These are phyloP conservation scores for Sesamia nonagrioides DNA, from an alignment of 1,140 invertebrate species.

Conservation along the genomic window DNA sequence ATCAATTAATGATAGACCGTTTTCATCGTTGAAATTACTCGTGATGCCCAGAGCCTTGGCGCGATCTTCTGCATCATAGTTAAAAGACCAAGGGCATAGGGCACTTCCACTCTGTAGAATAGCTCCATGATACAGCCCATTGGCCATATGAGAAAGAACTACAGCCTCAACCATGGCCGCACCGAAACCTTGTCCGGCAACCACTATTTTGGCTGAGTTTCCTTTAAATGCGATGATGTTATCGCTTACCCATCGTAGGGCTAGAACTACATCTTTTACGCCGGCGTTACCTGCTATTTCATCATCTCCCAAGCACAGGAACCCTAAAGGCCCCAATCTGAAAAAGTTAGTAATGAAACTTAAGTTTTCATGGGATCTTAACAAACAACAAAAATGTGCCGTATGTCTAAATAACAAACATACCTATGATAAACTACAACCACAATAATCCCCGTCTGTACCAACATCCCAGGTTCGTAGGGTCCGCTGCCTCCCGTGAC, in stretches of 20 bases:
- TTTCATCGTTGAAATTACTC: slow-evolving; percentile 30
- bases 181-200: slow-evolving; percentile 87
- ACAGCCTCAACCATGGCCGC: slow-evolving; percentile 82
- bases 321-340: slow-evolving; percentile 82
- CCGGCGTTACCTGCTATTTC: slow-evolving; percentile 91
- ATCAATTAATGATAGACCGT: slow-evolving; percentile 46
- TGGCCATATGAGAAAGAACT: slow-evolving; percentile 64
- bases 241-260: slow-evolving; percentile 89
- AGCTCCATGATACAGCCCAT: slow-evolving; percentile 73
- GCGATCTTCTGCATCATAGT: slow-evolving; percentile 72
- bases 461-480: slow-evolving; percentile 88
- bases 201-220: slow-evolving; percentile 88
- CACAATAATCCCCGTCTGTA: slow-evolving; percentile 89
- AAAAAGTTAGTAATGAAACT: slow-evolving; percentile 42
- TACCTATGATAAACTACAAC: slow-evolving; percentile 90
- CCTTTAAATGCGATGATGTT: slow-evolving; percentile 92
- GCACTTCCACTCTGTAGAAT: slow-evolving; percentile 82
- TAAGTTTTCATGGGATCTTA: not conserved
- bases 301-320: slow-evolving; percentile 87
- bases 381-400: not conserved
- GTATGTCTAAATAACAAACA: too few species aligned
- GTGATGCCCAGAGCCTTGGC: slow-evolving; percentile 58
- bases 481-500: slow-evolving; percentile 88
- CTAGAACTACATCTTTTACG: slow-evolving; percentile 90
- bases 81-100: slow-evolving; percentile 78